phyloP scores from a whole-genome alignment of 2,888 invertebrate species.

The Thereva nobilitata region DNA sequence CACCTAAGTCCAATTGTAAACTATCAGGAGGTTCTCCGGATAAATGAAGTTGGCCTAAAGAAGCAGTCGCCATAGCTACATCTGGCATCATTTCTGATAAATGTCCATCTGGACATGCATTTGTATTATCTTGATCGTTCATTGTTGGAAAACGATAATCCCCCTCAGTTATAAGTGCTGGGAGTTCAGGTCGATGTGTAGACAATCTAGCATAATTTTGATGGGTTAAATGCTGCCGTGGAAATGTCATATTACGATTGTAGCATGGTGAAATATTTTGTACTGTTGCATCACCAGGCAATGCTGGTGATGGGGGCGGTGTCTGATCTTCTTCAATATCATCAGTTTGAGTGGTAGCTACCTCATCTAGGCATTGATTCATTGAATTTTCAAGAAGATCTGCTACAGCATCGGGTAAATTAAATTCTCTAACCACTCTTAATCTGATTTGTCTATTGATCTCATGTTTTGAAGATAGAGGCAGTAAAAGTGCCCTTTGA shows the following conservation, averaged over 20 bases:
- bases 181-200: slow-evolving; percentile 64
- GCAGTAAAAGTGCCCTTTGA: slow-evolving; percentile 75
- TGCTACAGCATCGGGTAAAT: slow-evolving; percentile 86
- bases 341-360: slow-evolving; percentile 51
- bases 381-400: slow-evolving; percentile 69
- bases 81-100: slow-evolving; percentile 86
- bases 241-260: slow-evolving; percentile 68
- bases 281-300: slow-evolving; percentile 48
- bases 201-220: slow-evolving; percentile 47
- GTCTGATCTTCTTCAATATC: slow-evolving; percentile 53
- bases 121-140: slow-evolving; percentile 49
- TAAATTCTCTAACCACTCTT: slow-evolving; percentile 91
- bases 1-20: slow-evolving; percentile 80
- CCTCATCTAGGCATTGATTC: slow-evolving; percentile 49
- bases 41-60: slow-evolving; percentile 58
- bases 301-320: slow-evolving; percentile 59
- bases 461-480: slow-evolving; percentile 75
- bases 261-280: slow-evolving; percentile 60
- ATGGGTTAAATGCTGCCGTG: slow-evolving; percentile 57
- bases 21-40: slow-evolving; percentile 56
- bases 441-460: slow-evolving; percentile 80
- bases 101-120: slow-evolving; percentile 70
- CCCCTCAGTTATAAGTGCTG: slow-evolving; percentile 69
- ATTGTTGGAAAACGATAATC: slow-evolving; percentile 58
- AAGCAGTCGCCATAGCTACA: slow-evolving; percentile 88